Evolutionary conservation across 2,888 invertebrate species (phyloP), one percentile per base, ranked within the genome.

Genomic region (Trissoscelio sp.): DNA sequence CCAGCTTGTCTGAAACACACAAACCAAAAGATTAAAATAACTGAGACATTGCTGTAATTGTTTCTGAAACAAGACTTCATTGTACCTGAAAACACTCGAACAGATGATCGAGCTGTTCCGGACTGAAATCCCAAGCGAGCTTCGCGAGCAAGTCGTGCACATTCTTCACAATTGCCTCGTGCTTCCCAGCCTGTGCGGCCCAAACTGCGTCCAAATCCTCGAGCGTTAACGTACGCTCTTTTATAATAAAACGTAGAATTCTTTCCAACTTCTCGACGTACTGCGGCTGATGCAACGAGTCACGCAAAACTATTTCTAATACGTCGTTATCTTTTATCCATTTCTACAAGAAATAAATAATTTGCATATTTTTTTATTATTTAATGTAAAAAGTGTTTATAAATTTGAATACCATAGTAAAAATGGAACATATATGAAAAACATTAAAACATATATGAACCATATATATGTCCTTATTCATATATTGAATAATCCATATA

Each of bases 211-310:
- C 98, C 86, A 99, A 93, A 91, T 99, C 99, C 85, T 96, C 96
- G 62, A 97, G 92, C 2, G 97, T 97, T 77, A 99, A 92, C 0
- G 97, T 96, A 85, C 96, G 95, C 90, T 97, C 97, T 91, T 99
- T 99, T 87, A 99, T 98, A 91, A 99, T 96, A 92, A 99, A 99
- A 79, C 99, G 94, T 86, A 99, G 94, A 91, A 99, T 98, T 93
- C 98, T 99, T 91, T 99, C 99, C 89, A 99, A 92, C 90, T 99
- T 97, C 89, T 99, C 99, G 60, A 99, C 99, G 91, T 99, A 99
- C 91, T 98, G 97, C 0, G 98, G 98, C 91, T 99, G 98, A 92
- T 99, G 99, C 64, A 99, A 93, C 4, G 98, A 98, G 92, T 99
- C 99, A 44, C 97, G 94, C 84, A 99, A 93, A 12, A 99, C 98